phyloP scores from a whole-genome alignment of 1,140 invertebrate genomes.

The Drosophila varians region DNA sequence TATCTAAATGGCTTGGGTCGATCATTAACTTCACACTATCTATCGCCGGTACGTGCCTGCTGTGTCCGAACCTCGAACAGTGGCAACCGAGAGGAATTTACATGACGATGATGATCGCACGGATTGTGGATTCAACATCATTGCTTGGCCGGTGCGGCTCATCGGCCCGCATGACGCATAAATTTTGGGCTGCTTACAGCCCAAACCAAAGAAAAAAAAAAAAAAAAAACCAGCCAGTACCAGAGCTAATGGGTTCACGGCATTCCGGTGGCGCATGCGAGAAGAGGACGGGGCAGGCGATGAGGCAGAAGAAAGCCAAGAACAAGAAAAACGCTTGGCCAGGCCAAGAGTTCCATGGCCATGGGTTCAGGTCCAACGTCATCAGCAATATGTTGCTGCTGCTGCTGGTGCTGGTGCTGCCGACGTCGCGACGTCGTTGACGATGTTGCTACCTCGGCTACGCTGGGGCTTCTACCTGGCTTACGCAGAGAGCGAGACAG shows the following conservation, averaged over 20 bases:
- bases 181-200: constrained; percentile 73
- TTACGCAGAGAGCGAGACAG: constrained; percentile 73
- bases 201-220: constrained; percentile 12
- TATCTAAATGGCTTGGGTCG: constrained; percentile 45
- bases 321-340: background rate
- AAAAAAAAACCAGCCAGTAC: constrained; percentile 3
- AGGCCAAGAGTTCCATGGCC: constrained; percentile 7
- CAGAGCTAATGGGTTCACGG: constrained; percentile 76
- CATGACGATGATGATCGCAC: constrained; percentile 35
- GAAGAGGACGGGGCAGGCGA: constrained; percentile 18
- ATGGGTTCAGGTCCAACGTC: constrained; percentile 55
- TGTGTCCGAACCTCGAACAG: constrained; percentile 11
- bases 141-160: no score
- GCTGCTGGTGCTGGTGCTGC: constrained; percentile 38
- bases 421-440: constrained; percentile 51
- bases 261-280: constrained; percentile 78
- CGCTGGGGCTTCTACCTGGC: constrained; percentile 79
- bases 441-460: constrained; percentile 79
- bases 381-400: constrained; percentile 69
- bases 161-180: constrained; percentile 71
- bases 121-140: constrained; percentile 34
- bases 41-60: constrained; percentile 42
- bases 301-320: constrained; percentile 3
- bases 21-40: constrained; percentile 53
- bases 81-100: constrained; percentile 49